Conservation (phyloP, 2,888 invertebrate genomes). For the Galerucella pusilla region DNA sequence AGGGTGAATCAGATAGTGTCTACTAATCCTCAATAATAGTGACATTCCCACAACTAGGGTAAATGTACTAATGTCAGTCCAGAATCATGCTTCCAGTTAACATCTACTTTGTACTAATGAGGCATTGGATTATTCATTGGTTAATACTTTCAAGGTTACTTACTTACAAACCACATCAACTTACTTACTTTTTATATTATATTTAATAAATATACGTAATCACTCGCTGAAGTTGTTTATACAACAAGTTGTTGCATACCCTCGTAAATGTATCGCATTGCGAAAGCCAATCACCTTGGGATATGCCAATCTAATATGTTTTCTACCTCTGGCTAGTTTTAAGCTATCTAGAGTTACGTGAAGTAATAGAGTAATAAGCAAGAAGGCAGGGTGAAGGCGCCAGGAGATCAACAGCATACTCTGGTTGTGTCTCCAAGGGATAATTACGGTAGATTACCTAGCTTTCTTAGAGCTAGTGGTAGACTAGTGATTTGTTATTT, state of each 20-base stretch:
- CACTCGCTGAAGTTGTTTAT: too few relatives aligned
- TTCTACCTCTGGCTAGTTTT: constrained; percentile 13
- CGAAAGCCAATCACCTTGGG: constrained; percentile 19
- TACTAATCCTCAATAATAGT: too few relatives aligned
- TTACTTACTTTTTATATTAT: too few relatives aligned
- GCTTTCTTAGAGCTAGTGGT: constrained; percentile 38
- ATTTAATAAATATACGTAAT: too few relatives aligned
- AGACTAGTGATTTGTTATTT: constrained; percentile 17
- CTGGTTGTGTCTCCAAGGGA: constrained; percentile 45
- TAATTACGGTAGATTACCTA: constrained; percentile 51
- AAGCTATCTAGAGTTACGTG: constrained; percentile 13
- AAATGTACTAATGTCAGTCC: too few relatives aligned
- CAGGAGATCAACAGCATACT: constrained; percentile 25
- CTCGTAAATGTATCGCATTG: constrained; percentile 6
- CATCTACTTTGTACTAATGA: too few relatives aligned
- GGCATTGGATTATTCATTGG: too few relatives aligned
- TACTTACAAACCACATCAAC: too few relatives aligned
- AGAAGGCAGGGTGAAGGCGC: constrained; percentile 13
- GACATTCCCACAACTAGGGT: too few relatives aligned
- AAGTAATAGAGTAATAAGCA: constrained; percentile 21
- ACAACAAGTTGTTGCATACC: not conserved
- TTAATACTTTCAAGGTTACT: too few relatives aligned
- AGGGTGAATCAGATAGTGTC: too few relatives aligned
- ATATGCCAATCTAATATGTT: constrained; percentile 21
- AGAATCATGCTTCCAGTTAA: too few relatives aligned